Evolutionary conservation across 2,113 vertebrate species (phyloP).

Genomic region (Azemiops feae): DNA sequence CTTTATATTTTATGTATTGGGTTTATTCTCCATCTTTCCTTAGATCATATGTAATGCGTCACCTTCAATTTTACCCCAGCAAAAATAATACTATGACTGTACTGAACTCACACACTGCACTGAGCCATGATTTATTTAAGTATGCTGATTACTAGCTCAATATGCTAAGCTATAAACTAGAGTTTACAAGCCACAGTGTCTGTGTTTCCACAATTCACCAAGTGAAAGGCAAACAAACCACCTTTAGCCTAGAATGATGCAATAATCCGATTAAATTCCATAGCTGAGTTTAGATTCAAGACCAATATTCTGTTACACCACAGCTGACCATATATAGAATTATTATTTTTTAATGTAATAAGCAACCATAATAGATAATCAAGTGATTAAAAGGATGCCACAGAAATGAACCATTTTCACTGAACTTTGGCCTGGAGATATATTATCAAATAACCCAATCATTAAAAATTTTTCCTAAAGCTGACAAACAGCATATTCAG

Average conservation of each 20-base stretch:
- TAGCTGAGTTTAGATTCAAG: not conserved
- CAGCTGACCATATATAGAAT: not conserved
- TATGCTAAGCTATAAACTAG: not conserved
- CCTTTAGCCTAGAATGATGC: not conserved
- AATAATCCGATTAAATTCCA: not conserved
- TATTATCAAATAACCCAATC: not conserved
- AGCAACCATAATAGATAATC: not conserved
- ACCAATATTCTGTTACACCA: not conserved
- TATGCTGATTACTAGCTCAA: not conserved
- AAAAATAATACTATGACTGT: not conserved
- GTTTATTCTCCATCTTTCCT: not conserved
- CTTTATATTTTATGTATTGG: not conserved
- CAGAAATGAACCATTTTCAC: not conserved
- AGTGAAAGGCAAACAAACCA: not conserved
- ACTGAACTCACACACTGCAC: not conserved
- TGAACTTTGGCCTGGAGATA: not conserved
- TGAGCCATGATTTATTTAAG: not conserved
- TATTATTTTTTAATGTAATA: not conserved
- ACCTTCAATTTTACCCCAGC: not conserved
- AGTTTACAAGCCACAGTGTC: not conserved
- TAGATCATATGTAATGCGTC: not conserved
- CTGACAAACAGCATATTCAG: not conserved
- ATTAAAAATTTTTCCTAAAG: not conserved
- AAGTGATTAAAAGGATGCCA: not conserved
- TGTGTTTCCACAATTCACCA: not conserved